These are phyloP conservation scores for Ciconia boyciana DNA, from an alignment of 2,113 vertebrate genomes.

Conservation along the genomic window DNA sequence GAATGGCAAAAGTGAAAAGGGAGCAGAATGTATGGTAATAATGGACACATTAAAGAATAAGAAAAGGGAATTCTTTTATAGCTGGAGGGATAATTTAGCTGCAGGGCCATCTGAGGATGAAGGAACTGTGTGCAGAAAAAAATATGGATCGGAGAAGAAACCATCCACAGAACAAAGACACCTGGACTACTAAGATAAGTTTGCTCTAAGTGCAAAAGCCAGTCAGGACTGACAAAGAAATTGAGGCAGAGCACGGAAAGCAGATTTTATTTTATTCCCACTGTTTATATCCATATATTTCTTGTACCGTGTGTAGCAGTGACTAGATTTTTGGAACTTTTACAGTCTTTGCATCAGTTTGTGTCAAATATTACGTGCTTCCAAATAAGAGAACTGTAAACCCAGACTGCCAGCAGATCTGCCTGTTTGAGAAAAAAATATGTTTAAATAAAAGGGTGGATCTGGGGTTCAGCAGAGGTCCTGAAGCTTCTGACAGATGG, in stretches of 20 bases:
- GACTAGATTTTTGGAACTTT: neutral
- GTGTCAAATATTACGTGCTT: neutral
- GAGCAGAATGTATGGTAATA: neutral
- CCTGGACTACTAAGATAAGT: neutral
- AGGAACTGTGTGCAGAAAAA: neutral
- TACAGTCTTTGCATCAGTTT: neutral
- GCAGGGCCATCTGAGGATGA: neutral
- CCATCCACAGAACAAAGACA: neutral
- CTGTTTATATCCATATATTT: neutral
- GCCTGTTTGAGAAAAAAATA: neutral
- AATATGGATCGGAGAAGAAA: neutral
- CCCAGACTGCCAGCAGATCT: neutral
- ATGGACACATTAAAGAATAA: neutral
- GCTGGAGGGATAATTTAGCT: neutral
- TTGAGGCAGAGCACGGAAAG: neutral
- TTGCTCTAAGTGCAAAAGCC: neutral
- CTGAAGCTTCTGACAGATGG: neutral
- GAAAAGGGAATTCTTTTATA: neutral
- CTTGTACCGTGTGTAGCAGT: neutral
- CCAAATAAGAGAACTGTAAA: neutral
- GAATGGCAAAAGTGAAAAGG: neutral
- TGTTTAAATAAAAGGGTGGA: neutral
- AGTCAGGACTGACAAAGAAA: neutral
- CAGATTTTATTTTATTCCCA: neutral
- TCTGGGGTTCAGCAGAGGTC: neutral